A percentile compares a stretch with the other conserved stretches of the same genome.
Evolutionary conservation across 2,797 vertebrate species (phyloP).

Genomic region (Taenioides sp.): DNA sequence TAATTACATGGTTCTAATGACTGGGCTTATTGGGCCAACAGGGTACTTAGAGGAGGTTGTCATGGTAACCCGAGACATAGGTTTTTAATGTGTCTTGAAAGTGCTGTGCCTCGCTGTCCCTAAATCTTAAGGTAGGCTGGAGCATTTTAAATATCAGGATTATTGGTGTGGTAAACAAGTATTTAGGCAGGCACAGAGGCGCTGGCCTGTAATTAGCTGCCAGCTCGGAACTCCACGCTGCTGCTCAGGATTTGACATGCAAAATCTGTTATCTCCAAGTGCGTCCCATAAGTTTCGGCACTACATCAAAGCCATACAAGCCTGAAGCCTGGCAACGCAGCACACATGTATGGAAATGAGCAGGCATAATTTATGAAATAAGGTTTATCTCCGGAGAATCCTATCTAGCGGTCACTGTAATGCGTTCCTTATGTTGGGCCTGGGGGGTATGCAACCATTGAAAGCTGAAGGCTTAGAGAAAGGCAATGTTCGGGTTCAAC

Average conservation of each 20-base stretch:
- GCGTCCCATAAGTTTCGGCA: constrained; percentile 38
- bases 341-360: constrained; percentile 41
- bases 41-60: constrained; percentile 60
- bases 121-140: constrained; percentile 43
- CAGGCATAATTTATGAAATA: constrained; percentile 28
- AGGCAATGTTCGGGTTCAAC: constrained; percentile 55
- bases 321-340: constrained; percentile 18
- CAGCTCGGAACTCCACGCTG: constrained; percentile 35
- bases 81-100: constrained; percentile 46
- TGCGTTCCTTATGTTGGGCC: constrained; percentile 49
- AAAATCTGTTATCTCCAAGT: constrained; percentile 59
- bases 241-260: constrained; percentile 55
- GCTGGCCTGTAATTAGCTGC: constrained; percentile 57
- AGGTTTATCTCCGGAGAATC: constrained; percentile 45
- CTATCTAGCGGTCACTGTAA: constrained; percentile 43
- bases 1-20: constrained; percentile 76
- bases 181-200: constrained; percentile 50
- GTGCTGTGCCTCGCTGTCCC: constrained; percentile 39
- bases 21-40: constrained; percentile 64
- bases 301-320: constrained; percentile 45
- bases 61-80: constrained; percentile 64
- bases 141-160: constrained; percentile 62
- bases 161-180: constrained; percentile 62
- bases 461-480: constrained; percentile 51
- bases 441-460: constrained; percentile 38